Conservation (phyloP, 2,888 invertebrate genomes). For the Idaea straminata region DNA sequence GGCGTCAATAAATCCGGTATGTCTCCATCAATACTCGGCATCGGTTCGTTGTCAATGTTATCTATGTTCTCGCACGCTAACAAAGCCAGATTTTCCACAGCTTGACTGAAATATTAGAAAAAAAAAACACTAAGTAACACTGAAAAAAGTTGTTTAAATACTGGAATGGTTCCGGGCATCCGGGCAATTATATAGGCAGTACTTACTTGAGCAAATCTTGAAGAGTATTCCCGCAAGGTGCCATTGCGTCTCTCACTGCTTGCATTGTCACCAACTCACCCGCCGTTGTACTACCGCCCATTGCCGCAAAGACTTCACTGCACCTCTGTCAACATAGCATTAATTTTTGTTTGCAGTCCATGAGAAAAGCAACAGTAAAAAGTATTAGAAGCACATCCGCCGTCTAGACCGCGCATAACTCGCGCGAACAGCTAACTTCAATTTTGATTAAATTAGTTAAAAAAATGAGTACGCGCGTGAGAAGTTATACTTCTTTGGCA, state of each 20-base stretch:
- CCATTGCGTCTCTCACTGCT: slow-evolving; percentile 70
- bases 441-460: neutral
- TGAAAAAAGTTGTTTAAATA: neutral
- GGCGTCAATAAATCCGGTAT: slow-evolving; percentile 70
- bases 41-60: slow-evolving; percentile 58
- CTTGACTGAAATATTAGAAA: slow-evolving; percentile 48
- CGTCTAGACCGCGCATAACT: neutral
- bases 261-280: slow-evolving; percentile 63
- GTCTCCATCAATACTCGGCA: slow-evolving; percentile 50
- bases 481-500: neutral
- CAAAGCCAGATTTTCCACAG: slow-evolving; percentile 67
- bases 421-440: too few relatives aligned
- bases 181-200: neutral
- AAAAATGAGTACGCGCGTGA: neutral
- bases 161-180: too few relatives aligned
- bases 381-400: neutral
- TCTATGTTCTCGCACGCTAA: slow-evolving; percentile 70
- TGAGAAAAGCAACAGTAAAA: too few relatives aligned
- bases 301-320: slow-evolving; percentile 73
- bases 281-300: slow-evolving; percentile 58
- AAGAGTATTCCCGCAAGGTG: slow-evolving; percentile 57
- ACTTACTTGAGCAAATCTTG: slow-evolving; percentile 68
- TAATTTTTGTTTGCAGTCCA: too few relatives aligned
- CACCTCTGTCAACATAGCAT: slow-evolving; percentile 48
- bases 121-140: neutral